A percentile compares a stretch with the other conserved stretches of the same genome.
Evolutionary conservation across 2,113 vertebrate genomes (phyloP).

Genomic region (Chiloscyllium plagiosum): DNA sequence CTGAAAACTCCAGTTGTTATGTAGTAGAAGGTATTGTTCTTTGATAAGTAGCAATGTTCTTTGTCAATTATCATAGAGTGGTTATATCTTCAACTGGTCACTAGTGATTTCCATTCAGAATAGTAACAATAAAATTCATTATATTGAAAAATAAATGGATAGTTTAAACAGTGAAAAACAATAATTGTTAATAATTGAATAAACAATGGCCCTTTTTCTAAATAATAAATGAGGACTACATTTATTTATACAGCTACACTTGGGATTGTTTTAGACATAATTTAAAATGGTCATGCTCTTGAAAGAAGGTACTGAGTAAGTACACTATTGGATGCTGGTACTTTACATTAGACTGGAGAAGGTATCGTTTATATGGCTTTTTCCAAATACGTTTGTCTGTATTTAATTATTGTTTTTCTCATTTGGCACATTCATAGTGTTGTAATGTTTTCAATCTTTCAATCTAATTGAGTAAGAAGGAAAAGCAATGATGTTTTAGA

Average conservation of each 20-base stretch:
- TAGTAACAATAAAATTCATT: constrained; percentile 6
- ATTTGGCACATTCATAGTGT: neutral
- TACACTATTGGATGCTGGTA: neutral
- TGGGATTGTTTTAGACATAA: neutral
- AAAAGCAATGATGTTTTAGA: neutral
- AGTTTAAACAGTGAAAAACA: constrained; percentile 11
- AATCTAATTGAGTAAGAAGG: neutral
- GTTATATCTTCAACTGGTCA: neutral
- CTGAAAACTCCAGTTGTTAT: neutral
- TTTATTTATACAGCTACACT: neutral
- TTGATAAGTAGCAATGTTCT: neutral
- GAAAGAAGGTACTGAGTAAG: neutral
- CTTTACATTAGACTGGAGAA: neutral
- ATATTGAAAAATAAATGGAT: neutral
- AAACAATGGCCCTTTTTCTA: constrained; percentile 12
- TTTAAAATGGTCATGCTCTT: neutral
- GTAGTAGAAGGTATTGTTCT: neutral
- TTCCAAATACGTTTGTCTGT: neutral
- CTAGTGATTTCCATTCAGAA: neutral
- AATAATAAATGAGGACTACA: neutral
- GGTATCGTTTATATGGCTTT: neutral
- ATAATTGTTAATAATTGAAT: constrained; percentile 33
- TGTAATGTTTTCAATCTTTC: neutral
- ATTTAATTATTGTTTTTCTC: neutral
- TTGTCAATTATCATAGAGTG: neutral